These are phyloP conservation scores for Lasioglossum leucozonium DNA, from an alignment of 2,888 invertebrate species.

Conservation along the genomic window DNA sequence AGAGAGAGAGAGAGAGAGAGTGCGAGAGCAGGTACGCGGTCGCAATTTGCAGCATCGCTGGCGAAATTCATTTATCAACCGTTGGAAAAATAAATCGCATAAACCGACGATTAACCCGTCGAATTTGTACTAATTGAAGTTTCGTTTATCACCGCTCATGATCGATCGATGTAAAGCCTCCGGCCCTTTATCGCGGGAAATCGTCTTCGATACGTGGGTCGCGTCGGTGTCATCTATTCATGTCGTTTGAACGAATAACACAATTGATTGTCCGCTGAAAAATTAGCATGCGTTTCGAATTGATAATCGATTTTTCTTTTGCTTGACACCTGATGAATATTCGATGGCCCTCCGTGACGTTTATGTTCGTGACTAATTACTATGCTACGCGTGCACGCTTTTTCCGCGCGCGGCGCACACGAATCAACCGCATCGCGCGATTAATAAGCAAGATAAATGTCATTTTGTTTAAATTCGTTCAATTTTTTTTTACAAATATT, in stretches of 20 bases:
- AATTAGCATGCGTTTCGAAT: conserved; percentile 4
- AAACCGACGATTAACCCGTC: conserved; percentile 7
- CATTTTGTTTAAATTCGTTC: too few species aligned
- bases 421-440: neutral
- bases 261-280: conserved; percentile 1
- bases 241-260: neutral
- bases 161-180: neutral
- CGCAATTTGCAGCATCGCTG: conserved; percentile 27
- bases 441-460: too few species aligned
- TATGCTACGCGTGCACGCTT: neutral
- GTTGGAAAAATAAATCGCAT: conserved; percentile 18
- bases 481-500: too few species aligned
- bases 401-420: neutral
- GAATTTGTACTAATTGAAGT: conserved; percentile 11
- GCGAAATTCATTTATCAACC: conserved; percentile 12
- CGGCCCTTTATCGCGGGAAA: neutral
- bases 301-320: neutral
- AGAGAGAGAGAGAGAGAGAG: neutral
- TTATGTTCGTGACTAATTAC: neutral
- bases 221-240: conserved; percentile 1
- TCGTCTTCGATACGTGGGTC: neutral
- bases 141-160: neutral
- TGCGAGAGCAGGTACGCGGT: neutral
- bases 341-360: neutral
- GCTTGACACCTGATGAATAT: neutral